Evolutionary conservation across 2,113 vertebrate species (phyloP).

Genomic region (Indicator indicator): DNA sequence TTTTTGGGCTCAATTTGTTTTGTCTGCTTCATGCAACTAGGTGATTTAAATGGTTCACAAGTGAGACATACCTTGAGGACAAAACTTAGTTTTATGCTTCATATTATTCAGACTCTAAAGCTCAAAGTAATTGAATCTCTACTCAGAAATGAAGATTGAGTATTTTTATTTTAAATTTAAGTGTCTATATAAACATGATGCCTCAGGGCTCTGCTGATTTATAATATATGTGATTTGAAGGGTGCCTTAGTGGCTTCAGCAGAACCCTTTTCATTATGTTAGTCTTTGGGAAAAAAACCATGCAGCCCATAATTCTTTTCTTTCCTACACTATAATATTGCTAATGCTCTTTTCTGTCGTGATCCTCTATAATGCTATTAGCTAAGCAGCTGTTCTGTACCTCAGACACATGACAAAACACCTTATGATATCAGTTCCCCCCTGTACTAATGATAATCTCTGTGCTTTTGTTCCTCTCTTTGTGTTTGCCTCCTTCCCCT

Average conservation of each 20-base stretch:
- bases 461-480: neutral
- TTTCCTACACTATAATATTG: constrained; percentile 16
- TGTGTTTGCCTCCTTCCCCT: neutral
- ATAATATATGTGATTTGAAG: constrained; percentile 54
- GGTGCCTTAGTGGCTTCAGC: constrained; percentile 56
- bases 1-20: constrained; percentile 68
- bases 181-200: constrained; percentile 75
- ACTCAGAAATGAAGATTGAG: constrained; percentile 73
- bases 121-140: constrained; percentile 76
- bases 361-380: constrained; percentile 63
- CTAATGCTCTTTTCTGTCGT: constrained; percentile 56
- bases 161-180: constrained; percentile 79
- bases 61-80: constrained; percentile 71
- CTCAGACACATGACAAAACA: constrained; percentile 34
- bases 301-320: constrained; percentile 62
- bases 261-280: constrained; percentile 69
- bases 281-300: constrained; percentile 45
- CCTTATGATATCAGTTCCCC: neutral
- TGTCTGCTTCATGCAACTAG: constrained; percentile 60
- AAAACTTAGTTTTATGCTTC: constrained; percentile 62
- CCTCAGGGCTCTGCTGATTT: constrained; percentile 70
- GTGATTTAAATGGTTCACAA: constrained; percentile 74
- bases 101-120: constrained; percentile 72
- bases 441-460: neutral
- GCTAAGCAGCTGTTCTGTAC: constrained; percentile 49